These are phyloP conservation scores for Brassicogethes aeneus DNA, from an alignment of 2,888 invertebrate genomes.

Conservation along the genomic window DNA sequence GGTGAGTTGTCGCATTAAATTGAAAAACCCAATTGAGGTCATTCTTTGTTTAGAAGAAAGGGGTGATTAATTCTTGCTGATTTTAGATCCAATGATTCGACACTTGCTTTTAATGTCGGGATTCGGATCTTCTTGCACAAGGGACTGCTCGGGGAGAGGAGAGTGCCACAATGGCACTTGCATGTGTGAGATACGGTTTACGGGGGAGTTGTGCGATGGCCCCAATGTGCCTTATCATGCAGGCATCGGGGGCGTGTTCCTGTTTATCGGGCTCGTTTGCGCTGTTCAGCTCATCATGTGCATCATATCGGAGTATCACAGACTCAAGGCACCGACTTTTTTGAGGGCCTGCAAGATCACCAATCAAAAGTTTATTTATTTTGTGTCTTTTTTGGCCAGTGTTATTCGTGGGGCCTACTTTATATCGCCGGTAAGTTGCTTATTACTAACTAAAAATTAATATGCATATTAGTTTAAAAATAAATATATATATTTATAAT, in stretches of 20 bases:
- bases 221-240: slow-evolving; percentile 76
- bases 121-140: slow-evolving; percentile 50
- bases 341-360: slow-evolving; percentile 77
- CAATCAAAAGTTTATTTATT: slow-evolving; percentile 81
- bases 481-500: too few relatives aligned
- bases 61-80: too few relatives aligned
- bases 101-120: slow-evolving; percentile 39
- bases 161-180: slow-evolving; percentile 90
- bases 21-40: too few relatives aligned
- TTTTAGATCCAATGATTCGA: slow-evolving; percentile 40
- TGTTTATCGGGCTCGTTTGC: slow-evolving; percentile 74
- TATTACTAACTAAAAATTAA: too few relatives aligned
- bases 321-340: slow-evolving; percentile 74
- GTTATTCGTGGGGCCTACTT: slow-evolving; percentile 82
- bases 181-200: slow-evolving; percentile 80
- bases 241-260: slow-evolving; percentile 67
- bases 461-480: too few relatives aligned
- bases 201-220: slow-evolving; percentile 74
- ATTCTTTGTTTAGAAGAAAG: not conserved
- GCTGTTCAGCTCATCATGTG: slow-evolving; percentile 78
- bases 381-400: slow-evolving; percentile 79
- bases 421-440: slow-evolving; percentile 68
- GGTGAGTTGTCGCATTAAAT: too few relatives aligned
- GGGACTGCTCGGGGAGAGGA: slow-evolving; percentile 81
- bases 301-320: slow-evolving; percentile 70